phyloP scores from a whole-genome alignment of 2,888 invertebrate species.

The Dynastes maya region DNA sequence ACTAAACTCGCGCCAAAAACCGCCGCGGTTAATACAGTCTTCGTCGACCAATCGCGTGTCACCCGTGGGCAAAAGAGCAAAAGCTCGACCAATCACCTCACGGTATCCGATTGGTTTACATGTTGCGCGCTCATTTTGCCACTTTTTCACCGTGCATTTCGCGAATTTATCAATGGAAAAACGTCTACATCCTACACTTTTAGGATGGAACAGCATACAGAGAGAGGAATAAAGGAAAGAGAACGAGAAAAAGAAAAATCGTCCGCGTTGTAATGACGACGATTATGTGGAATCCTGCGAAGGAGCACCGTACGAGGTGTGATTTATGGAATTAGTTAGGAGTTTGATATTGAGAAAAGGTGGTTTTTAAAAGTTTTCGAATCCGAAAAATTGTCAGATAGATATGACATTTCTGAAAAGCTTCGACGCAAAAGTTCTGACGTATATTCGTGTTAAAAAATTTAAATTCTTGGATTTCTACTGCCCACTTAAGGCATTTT shows the following conservation, averaged over 20 bases:
- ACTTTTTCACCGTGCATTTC: slow-evolving; percentile 24
- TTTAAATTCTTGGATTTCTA: too few relatives aligned
- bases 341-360: background rate
- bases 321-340: slow-evolving; percentile 14
- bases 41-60: slow-evolving; percentile 25
- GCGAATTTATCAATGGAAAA: slow-evolving; percentile 43
- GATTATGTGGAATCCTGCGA: slow-evolving; percentile 2
- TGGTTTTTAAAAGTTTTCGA: background rate
- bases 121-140: slow-evolving; percentile 35
- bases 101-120: slow-evolving; percentile 27
- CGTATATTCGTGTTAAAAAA: too few relatives aligned
- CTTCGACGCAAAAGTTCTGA: too few relatives aligned
- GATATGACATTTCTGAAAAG: too few relatives aligned
- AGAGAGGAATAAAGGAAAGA: background rate
- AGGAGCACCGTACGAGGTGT: background rate
- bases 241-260: too few relatives aligned
- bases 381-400: too few relatives aligned
- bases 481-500: too few relatives aligned
- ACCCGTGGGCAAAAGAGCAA: slow-evolving; percentile 33
- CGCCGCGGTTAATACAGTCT: slow-evolving; percentile 27
- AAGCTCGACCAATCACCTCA: slow-evolving; percentile 29
- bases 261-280: slow-evolving; percentile 4
- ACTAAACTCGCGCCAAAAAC: slow-evolving; percentile 46
- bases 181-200: slow-evolving; percentile 10
- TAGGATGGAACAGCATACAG: background rate